phyloP scores from a whole-genome alignment of 2,888 invertebrate species.

The Metallyticus violacea region DNA sequence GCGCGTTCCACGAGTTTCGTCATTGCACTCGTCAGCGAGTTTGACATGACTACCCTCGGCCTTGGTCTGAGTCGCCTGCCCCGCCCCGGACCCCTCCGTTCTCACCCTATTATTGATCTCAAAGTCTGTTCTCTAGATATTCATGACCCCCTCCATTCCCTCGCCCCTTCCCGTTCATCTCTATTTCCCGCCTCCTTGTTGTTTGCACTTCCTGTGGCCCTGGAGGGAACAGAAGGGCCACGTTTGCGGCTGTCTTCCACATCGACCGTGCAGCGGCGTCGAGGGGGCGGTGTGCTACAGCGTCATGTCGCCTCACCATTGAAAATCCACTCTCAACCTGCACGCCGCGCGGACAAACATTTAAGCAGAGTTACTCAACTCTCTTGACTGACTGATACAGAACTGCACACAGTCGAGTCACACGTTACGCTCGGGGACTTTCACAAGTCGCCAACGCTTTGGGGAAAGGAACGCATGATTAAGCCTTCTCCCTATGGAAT shows the following conservation, averaged over 20 bases:
- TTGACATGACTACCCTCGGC: not conserved
- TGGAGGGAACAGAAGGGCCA: conserved; percentile 3
- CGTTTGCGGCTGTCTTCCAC: not conserved
- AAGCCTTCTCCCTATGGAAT: not conserved
- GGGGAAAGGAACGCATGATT: not conserved
- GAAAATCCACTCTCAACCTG: conserved; percentile 3
- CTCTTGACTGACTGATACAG: not conserved
- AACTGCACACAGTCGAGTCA: not conserved
- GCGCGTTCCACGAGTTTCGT: not conserved
- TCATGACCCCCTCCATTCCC: conserved; percentile 9
- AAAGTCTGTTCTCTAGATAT: conserved; percentile 21
- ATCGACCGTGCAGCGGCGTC: conserved; percentile 3
- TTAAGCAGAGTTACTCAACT: not conserved
- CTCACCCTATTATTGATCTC: conserved; percentile 8
- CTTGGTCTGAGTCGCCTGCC: not conserved
- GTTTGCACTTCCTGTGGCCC: conserved; percentile 21
- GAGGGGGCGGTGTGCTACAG: not conserved
- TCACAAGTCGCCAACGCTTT: not conserved
- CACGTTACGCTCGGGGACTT: not conserved
- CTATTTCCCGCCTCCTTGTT: not conserved
- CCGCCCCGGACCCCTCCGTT: not conserved
- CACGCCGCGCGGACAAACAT: not conserved
- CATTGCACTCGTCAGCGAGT: not conserved
- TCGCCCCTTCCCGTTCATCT: not conserved
- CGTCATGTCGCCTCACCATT: not conserved